A percentile compares a stretch with the other conserved stretches of the same genome.
Conservation (phyloP, 2,888 invertebrate genomes). For the Dione juno region DNA sequence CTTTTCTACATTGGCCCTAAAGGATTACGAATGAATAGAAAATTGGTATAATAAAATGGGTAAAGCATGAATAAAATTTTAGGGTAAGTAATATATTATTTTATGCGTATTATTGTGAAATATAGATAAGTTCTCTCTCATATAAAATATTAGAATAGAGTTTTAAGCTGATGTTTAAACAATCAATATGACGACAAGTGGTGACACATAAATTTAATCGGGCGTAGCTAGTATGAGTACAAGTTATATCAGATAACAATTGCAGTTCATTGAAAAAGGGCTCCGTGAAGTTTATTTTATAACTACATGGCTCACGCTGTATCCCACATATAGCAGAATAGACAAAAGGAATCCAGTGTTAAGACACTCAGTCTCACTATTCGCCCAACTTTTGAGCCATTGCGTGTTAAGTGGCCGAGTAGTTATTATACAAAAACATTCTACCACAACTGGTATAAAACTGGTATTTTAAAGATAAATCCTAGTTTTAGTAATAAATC, state of each 20-base stretch:
- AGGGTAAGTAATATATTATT: not conserved
- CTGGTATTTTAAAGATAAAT: not conserved
- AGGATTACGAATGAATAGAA: slow-evolving; percentile 10
- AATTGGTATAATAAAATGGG: slow-evolving; percentile 15
- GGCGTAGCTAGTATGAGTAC: slow-evolving; percentile 27
- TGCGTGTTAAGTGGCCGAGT: too few species aligned
- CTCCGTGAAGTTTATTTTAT: not conserved
- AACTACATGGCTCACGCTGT: too few species aligned
- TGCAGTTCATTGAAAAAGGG: slow-evolving; percentile 8
- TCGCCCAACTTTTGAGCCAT: too few species aligned
- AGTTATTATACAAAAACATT: slow-evolving; percentile 7
- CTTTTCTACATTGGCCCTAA: slow-evolving; percentile 25
- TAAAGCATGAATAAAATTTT: slow-evolving; percentile 3
- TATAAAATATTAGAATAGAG: not conserved
- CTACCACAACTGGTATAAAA: not conserved
- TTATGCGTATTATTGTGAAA: not conserved
- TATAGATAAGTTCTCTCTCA: not conserved
- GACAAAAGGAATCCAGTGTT: too few species aligned
- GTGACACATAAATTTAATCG: slow-evolving; percentile 39
- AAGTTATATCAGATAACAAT: slow-evolving; percentile 29
- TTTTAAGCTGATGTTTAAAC: not conserved
- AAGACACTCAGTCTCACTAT: too few species aligned
- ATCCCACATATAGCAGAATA: too few species aligned
- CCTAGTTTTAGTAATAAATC: not conserved
- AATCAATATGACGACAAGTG: slow-evolving; percentile 29